Evolutionary conservation across 2,888 invertebrate species (phyloP), one percentile per base, ranked within the genome.

Genomic region (Yponomeuta cagnagella): DNA sequence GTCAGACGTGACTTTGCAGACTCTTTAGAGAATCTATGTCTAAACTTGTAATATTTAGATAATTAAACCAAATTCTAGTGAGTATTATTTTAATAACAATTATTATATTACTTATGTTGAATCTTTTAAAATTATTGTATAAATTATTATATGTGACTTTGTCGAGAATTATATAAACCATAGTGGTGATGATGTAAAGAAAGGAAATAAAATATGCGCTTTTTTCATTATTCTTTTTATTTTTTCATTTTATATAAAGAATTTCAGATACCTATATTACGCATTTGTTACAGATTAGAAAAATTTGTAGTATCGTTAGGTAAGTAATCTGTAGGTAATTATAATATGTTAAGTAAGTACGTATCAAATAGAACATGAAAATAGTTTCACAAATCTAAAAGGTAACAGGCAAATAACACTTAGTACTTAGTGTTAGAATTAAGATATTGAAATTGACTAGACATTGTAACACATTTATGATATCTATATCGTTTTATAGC

Each of bases 151-250:
- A 70, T 78, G 75, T 78, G 80, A 73, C 77, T 68, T 77, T 76
- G 75, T 77, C 72, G 73, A 75, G 76, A 76, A 77, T 75, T 82
- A 78, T 83, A 83, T 80, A 79, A 79, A 79, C 74, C 74, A 78
- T 79, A 82, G 80, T 78, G 75, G 78, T 76, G 79, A 77, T 80
- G 76, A 82, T 48, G 15, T 6, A 48, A 48, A 68, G 10, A 12
- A 68, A 68, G 8, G 6, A 68, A 86, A 83, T 85, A 87, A 85
- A 86, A 80, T 82, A 81, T 83, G 83, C 85, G 86, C 86, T 86
- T 86, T 87, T 84, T 80, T 77, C 76, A 72, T 74, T 68, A 6
- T 70, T 69, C 63, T 74, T 73, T 73, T 70, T 58, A 71, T 73
- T 64, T 65, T 63, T 58, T 15, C 43, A 43, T 5, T 43, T 43